phyloP scores from a whole-genome alignment of 2,797 vertebrate species.

The Microctenopoma stevenorrisi region DNA sequence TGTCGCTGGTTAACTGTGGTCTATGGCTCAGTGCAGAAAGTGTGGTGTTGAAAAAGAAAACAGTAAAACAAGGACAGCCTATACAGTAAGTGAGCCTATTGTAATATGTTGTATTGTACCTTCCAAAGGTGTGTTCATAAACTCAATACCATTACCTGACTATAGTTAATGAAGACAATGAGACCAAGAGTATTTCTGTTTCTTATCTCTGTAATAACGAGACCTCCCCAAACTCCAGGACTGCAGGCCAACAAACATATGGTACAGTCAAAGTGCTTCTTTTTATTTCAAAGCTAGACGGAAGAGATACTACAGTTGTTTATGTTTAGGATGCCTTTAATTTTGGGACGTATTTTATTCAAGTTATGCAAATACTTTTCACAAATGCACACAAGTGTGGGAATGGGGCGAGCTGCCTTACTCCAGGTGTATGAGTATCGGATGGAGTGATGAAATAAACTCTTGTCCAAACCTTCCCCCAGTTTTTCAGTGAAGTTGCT shows the following conservation, averaged over 20 bases:
- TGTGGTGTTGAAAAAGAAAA: constrained; percentile 75
- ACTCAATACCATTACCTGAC: constrained; percentile 66
- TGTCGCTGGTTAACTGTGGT: constrained; percentile 74
- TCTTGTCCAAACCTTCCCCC: constrained; percentile 64
- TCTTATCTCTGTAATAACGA: constrained; percentile 55
- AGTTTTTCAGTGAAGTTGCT: constrained; percentile 52
- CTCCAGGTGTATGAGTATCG: constrained; percentile 75
- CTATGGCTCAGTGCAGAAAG: constrained; percentile 73
- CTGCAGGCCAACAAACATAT: constrained; percentile 40
- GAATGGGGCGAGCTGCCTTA: constrained; percentile 65
- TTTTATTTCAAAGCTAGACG: constrained; percentile 41
- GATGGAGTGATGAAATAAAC: constrained; percentile 76
- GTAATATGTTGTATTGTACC: constrained; percentile 80
- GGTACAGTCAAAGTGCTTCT: constrained; percentile 27
- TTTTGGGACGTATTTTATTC: constrained; percentile 64
- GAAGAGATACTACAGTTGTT: constrained; percentile 43
- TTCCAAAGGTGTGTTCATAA: constrained; percentile 77
- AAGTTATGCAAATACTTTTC: constrained; percentile 64
- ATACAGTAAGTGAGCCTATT: constrained; percentile 76
- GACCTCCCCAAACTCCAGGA: constrained; percentile 46
- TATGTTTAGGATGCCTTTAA: constrained; percentile 57
- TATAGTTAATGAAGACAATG: constrained; percentile 56
- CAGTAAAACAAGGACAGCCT: constrained; percentile 63
- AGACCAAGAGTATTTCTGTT: constrained; percentile 53
- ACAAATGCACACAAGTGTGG: constrained; percentile 59